Evolutionary conservation across 2,797 vertebrate species (phyloP).

Genomic region (Bufotes viridis): DNA sequence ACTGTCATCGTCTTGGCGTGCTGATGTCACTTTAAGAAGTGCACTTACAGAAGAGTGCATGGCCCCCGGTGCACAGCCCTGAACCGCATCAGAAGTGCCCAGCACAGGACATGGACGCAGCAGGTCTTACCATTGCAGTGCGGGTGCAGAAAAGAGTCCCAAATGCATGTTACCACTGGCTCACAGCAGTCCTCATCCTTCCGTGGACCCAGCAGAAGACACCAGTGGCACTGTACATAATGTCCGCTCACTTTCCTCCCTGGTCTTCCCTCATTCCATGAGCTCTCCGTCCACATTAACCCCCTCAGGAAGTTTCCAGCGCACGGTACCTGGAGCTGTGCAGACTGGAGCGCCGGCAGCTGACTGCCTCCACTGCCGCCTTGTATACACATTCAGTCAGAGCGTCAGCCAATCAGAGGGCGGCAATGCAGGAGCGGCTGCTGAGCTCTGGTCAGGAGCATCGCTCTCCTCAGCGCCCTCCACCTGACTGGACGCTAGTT

Average conservation of each 20-base stretch:
- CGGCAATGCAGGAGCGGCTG: not conserved
- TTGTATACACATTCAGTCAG: constrained; percentile 62
- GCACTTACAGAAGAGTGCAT: not conserved
- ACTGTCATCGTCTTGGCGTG: constrained; percentile 19
- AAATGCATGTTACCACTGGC: constrained; percentile 60
- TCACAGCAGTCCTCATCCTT: constrained; percentile 51
- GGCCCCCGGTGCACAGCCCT: not conserved
- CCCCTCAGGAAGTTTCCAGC: constrained; percentile 38
- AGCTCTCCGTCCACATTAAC: not conserved
- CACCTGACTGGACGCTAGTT: too few species aligned
- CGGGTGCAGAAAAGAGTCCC: constrained; percentile 45
- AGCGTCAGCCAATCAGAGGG: constrained; percentile 26
- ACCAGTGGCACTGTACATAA: not conserved
- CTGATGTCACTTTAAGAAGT: not conserved
- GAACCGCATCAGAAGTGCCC: not conserved
- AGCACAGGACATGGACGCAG: not conserved
- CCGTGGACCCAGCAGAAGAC: constrained; percentile 12
- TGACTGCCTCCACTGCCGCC: constrained; percentile 51
- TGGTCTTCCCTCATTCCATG: not conserved
- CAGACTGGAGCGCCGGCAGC: constrained; percentile 33
- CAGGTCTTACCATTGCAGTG: constrained; percentile 57
- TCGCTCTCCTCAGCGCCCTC: too few species aligned
- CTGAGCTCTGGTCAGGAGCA: not conserved
- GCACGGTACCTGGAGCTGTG: constrained; percentile 32
- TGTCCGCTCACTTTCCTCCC: constrained; percentile 8